Percentiles rank a stretch among this genome's conserved stretches.
Conservation (phyloP, 1,140 invertebrate species). For the Magallana ariakensis region DNA sequence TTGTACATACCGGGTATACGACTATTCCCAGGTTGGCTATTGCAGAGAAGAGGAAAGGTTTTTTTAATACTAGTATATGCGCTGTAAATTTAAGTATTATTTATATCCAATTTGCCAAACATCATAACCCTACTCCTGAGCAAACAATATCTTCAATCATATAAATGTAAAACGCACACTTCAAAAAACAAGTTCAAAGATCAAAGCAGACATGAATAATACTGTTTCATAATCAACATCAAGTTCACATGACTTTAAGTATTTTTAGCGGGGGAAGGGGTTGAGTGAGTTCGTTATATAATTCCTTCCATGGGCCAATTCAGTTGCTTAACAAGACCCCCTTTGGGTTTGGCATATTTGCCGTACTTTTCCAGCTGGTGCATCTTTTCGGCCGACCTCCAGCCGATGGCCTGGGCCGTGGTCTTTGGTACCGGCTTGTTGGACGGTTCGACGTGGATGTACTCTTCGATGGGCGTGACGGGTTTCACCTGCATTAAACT, state of each 20-base stretch:
- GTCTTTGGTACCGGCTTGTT: constrained; percentile 75
- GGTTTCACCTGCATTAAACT: constrained; percentile 69
- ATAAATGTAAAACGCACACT: not conserved
- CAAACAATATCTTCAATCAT: too few species aligned
- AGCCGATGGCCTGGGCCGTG: constrained; percentile 74
- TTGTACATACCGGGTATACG: too few species aligned
- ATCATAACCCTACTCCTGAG: too few species aligned
- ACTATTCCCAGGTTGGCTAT: too few species aligned
- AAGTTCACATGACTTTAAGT: not conserved
- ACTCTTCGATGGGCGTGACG: constrained; percentile 76
- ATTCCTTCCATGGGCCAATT: constrained; percentile 78
- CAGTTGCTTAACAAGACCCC: constrained; percentile 75
- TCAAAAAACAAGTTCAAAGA: not conserved
- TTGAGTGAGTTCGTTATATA: not conserved
- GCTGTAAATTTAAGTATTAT: too few species aligned
- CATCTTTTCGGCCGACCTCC: constrained; percentile 70
- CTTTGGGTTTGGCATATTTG: constrained; percentile 74
- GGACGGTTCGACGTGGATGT: constrained; percentile 74
- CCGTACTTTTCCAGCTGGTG: constrained; percentile 76
- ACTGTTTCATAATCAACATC: constrained; percentile 17
- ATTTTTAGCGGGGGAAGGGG: too few species aligned
- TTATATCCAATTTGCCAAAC: too few species aligned
- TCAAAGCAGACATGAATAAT: constrained; percentile 14
- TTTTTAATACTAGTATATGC: too few species aligned
- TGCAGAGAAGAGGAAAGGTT: too few species aligned